These are phyloP conservation scores for Origma solitaria DNA, from an alignment of 2,113 vertebrate species.

Conservation along the genomic window DNA sequence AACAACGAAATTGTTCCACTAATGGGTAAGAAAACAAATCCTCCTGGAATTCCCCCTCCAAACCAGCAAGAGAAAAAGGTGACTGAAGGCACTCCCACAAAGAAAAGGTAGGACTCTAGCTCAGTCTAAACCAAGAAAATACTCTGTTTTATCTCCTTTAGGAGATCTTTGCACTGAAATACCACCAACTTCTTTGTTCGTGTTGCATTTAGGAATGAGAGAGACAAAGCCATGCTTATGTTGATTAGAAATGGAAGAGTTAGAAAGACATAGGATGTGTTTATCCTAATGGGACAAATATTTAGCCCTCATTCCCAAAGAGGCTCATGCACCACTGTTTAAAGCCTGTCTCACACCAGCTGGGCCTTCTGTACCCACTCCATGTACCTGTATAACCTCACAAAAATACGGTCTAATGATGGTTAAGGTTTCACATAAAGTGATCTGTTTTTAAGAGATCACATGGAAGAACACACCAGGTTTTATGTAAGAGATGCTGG, in stretches of 20 bases:
- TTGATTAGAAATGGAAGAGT: not conserved
- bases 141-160: not conserved
- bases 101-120: constrained; percentile 58
- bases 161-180: not conserved
- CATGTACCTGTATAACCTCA: not conserved
- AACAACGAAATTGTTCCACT: constrained; percentile 57
- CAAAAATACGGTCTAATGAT: not conserved
- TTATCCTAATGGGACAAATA: not conserved
- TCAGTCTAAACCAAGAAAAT: not conserved
- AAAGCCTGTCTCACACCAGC: not conserved
- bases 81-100: constrained; percentile 43
- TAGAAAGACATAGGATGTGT: not conserved
- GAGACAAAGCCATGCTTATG: not conserved
- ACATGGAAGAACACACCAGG: not conserved
- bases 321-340: not conserved
- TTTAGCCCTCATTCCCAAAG: not conserved
- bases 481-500: not conserved
- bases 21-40: constrained; percentile 61
- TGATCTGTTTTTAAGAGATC: not conserved
- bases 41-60: constrained; percentile 7
- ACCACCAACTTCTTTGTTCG: not conserved
- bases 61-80: constrained; percentile 57
- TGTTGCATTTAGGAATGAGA: not conserved
- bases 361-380: not conserved
- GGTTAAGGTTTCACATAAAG: not conserved